Evolutionary conservation across 2,797 vertebrate species (phyloP).

Genomic region (Bufotes viridis): DNA sequence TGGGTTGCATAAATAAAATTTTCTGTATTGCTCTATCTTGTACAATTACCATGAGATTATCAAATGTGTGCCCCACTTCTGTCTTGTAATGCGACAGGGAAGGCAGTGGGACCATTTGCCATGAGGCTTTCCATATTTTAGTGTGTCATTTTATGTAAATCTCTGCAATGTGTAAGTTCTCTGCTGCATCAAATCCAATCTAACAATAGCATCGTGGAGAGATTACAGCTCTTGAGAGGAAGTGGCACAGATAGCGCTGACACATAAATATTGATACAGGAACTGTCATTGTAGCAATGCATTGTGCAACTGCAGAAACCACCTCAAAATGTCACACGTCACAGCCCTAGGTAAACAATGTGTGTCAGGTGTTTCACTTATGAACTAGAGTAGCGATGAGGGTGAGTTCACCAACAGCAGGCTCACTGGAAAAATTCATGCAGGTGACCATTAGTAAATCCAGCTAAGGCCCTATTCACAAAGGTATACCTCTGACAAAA

Average conservation of each 20-base stretch:
- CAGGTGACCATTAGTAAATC: no score
- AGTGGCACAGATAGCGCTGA: conserved; percentile 19
- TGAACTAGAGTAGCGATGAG: background rate
- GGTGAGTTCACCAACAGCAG: background rate
- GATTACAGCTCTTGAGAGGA: background rate
- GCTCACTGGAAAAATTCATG: background rate
- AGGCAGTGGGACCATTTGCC: no score
- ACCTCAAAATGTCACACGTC: conserved; percentile 30
- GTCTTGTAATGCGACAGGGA: no score
- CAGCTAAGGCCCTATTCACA: no score
- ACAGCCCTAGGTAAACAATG: background rate
- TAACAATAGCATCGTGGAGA: conserved; percentile 4
- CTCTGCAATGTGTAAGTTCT: background rate
- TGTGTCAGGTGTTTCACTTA: background rate
- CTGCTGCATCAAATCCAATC: background rate
- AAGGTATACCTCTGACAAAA: no score
- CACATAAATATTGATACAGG: conserved; percentile 21
- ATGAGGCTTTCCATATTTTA: background rate
- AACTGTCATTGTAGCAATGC: conserved; percentile 4
- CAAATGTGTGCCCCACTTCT: no score
- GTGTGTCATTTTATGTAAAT: background rate
- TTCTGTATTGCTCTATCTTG: no score
- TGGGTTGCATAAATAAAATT: background rate
- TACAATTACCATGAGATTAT: no score
- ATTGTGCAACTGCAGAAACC: conserved; percentile 37